phyloP scores from a whole-genome alignment of 2,113 vertebrate species.

The Urocolius indicus region DNA sequence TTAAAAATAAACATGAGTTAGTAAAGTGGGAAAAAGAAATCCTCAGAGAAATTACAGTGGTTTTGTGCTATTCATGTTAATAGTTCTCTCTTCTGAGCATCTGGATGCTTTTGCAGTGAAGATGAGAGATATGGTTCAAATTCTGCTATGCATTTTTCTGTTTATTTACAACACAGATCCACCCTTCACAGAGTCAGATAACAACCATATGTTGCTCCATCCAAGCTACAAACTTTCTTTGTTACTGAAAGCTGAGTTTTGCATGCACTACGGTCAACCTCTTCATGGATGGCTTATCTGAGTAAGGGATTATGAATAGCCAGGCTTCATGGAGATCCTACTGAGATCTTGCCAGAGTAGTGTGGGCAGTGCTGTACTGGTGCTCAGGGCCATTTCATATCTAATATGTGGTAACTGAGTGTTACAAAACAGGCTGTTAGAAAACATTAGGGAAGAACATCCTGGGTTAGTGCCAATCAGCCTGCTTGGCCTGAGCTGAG shows the following conservation, averaged over 20 bases:
- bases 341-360: background rate
- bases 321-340: background rate
- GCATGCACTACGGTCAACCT: background rate
- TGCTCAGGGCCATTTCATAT: background rate
- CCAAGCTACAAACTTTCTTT: background rate
- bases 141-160: background rate
- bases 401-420: background rate
- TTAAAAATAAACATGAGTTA: background rate
- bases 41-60: background rate
- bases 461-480: background rate
- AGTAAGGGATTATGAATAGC: background rate
- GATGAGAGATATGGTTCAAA: background rate
- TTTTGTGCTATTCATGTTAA: background rate
- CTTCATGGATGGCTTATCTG: background rate
- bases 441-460: background rate
- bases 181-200: background rate
- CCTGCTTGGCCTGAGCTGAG: background rate
- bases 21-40: background rate
- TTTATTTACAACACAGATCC: slow-evolving; percentile 9
- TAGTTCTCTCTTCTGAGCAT: background rate
- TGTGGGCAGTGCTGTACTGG: background rate
- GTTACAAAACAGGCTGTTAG: background rate
- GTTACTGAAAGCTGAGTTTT: background rate
- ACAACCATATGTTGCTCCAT: background rate
- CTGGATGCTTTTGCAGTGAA: background rate